Base-by-base conservation (phyloP, 2,888 invertebrate species). In the Alloplasta piceator region DNA sequence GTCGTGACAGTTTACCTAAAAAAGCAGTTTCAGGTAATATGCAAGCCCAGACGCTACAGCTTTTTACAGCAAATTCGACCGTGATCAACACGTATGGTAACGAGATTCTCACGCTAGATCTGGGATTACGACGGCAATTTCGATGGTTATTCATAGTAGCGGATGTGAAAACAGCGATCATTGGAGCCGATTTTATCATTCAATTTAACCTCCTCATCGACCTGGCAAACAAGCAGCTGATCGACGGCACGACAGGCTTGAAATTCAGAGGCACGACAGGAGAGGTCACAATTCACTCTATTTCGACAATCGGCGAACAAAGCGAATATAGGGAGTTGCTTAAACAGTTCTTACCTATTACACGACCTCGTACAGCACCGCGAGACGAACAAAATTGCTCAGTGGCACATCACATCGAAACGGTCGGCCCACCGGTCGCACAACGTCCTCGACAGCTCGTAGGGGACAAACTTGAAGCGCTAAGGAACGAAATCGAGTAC, bases 361-460 rank as follows among this genome's bases (percentile, higher is more conserved):
- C 63, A n/a, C 16, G 46, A 14, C 61, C 38, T 2, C 5, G 6
- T 1, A 26, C 48, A 14, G 6, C 4, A 9, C 6, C 16, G 46
- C 39, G n/a, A 6, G 6, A 14, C 10, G 41, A n/a, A 6, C 7
- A 0, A 10, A n/a, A 5, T 12, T 3, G n/a, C 12, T 1, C 41
- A 0, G 85, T 87, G 0, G 39, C 39, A 0, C 91, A 89, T 74
- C 78, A 85, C 46, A 90, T 91, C 2, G 85, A 86, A 76, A 90
- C 91, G 4, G 82, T 83, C 0, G 91, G 90, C 5, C 87, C 89
- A 26, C 90, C 91, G 0, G 86, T 88, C 5, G 78, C 75, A 64
- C 86, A 88, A 4, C 76, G 85, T 7, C 83, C 90, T 0, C 73
- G 91, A 9, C 87, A 89, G 0, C 79, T 92, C 0, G 86, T 86